Conservation (phyloP, 30 jellyfish, hydroid and myxozoan species). For the Rhopilema esculentum region DNA sequence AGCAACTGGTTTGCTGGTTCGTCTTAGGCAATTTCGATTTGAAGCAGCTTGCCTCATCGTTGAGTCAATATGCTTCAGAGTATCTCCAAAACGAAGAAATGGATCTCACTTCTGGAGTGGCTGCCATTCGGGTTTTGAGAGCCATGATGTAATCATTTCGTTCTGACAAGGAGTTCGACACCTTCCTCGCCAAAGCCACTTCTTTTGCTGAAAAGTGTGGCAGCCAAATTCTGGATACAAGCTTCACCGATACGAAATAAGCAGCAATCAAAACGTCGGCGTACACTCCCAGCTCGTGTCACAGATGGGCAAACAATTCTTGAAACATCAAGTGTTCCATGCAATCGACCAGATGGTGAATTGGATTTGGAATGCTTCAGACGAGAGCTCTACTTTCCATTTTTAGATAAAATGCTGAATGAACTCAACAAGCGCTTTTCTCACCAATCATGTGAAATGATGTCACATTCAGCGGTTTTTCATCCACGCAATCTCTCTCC, state of each 20-base stretch:
- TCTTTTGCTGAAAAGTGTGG: conserved; percentile 17
- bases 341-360: conserved; percentile 39
- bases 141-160: conserved; percentile 22
- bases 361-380: conserved; percentile 46
- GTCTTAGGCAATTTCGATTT: background rate
- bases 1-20: conserved; percentile 20
- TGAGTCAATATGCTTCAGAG: conserved; percentile 10
- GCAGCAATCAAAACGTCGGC: background rate
- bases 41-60: conserved; percentile 22
- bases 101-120: conserved; percentile 40
- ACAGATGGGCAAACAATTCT: conserved; percentile 48
- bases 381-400: conserved; percentile 53
- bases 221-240: conserved; percentile 14
- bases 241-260: background rate
- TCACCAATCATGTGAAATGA: conserved; percentile 48
- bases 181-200: conserved; percentile 21
- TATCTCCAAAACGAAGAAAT: conserved; percentile 14
- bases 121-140: conserved; percentile 26
- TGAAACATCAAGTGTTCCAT: conserved; percentile 36
- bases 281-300: conserved; percentile 37
- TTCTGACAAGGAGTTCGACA: background rate
- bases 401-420: conserved; percentile 11
- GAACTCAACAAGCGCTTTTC: conserved; percentile 48
- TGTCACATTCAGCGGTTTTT: conserved; percentile 38
- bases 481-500: conserved; percentile 43